Evolutionary conservation across 2,797 vertebrate species (phyloP).

Genomic region (Echeneis naucrates): DNA sequence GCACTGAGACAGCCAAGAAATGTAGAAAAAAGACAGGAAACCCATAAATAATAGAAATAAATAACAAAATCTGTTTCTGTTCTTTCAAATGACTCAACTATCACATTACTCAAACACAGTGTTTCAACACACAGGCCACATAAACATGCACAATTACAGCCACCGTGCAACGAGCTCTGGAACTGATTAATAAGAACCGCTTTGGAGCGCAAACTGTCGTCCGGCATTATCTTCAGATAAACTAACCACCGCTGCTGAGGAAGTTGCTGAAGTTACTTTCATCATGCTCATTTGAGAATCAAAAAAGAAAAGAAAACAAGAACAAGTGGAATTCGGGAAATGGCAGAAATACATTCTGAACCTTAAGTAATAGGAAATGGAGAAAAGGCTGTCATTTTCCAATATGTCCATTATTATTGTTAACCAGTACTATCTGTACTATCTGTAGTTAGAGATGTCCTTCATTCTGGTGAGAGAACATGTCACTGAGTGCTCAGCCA

Average conservation of each 20-base stretch:
- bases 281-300: neutral
- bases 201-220: conserved; percentile 22
- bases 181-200: conserved; percentile 11
- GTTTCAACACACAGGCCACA: neutral
- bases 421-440: neutral
- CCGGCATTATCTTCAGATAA: conserved; percentile 22
- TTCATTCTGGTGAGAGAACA: neutral
- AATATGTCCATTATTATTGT: neutral
- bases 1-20: neutral
- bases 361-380: neutral
- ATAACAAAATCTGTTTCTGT: neutral
- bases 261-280: neutral
- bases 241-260: neutral
- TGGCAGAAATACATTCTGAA: neutral
- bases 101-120: neutral
- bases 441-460: no score
- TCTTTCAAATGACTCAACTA: conserved; percentile 1
- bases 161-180: neutral
- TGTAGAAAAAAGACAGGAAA: neutral
- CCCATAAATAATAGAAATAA: neutral
- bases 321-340: neutral
- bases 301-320: neutral
- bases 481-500: no score
- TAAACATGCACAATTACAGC: neutral
- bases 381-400: neutral